A percentile compares a stretch with the other conserved stretches of the same genome.
phyloP scores from a whole-genome alignment of 2,113 vertebrate genomes.

The Mixornis gularis region DNA sequence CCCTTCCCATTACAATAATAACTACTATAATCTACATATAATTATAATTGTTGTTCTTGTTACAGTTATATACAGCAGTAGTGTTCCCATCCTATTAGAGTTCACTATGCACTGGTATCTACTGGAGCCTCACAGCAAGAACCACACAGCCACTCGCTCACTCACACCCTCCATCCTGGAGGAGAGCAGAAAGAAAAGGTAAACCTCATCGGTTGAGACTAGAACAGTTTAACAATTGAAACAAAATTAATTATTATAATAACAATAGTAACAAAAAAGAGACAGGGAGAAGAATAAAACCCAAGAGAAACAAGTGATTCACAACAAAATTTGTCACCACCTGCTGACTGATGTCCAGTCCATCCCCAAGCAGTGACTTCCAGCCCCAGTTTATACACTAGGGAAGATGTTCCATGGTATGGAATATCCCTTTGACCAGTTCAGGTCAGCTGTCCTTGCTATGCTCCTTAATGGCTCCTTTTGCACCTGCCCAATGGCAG shows the following conservation, averaged over 20 bases:
- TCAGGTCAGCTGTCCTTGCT: not conserved
- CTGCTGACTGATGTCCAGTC: not conserved
- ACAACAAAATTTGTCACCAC: not conserved
- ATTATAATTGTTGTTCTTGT: not conserved
- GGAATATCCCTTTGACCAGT: not conserved
- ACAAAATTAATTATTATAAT: not conserved
- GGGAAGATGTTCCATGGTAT: not conserved
- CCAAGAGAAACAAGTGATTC: not conserved
- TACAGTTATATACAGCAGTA: not conserved
- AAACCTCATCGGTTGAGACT: not conserved
- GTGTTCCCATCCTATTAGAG: not conserved
- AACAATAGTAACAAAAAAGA: not conserved
- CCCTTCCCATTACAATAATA: not conserved
- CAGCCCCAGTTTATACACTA: not conserved
- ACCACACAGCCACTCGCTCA: rapidly evolving
- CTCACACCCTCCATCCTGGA: not conserved
- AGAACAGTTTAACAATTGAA: not conserved
- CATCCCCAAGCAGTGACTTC: not conserved
- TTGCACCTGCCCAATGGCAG: not conserved
- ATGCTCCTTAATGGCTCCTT: not conserved
- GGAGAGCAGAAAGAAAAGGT: not conserved
- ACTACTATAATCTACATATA: not conserved
- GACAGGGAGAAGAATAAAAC: not conserved
- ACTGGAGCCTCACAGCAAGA: not conserved
- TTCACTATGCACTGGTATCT: too few species aligned